Percentiles rank a stretch among this genome's conserved stretches.
Evolutionary conservation across 2,797 vertebrate species (phyloP).

Genomic region (Catharus ustulatus): DNA sequence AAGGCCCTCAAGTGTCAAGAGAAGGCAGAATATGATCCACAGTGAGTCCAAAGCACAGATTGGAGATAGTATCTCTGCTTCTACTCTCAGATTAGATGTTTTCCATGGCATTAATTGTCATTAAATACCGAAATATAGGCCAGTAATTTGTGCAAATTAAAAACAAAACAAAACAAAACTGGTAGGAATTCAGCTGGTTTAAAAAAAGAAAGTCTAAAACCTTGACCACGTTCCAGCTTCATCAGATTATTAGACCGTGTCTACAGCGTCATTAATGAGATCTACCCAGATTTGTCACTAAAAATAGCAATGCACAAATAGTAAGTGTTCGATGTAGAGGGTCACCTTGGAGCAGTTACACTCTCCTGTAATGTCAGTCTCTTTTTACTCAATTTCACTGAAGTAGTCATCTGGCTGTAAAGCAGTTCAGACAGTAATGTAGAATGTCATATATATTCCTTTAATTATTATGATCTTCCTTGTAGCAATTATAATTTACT

Average conservation of each 20-base stretch:
- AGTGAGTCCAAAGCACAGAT: not conserved
- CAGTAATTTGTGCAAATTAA: not conserved
- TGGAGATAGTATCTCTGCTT: not conserved
- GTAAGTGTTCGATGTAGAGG: not conserved
- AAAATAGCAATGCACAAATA: conserved; percentile 51
- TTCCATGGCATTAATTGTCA: not conserved
- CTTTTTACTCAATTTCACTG: conserved; percentile 48
- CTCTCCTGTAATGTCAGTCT: conserved; percentile 34
- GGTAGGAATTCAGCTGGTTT: not conserved
- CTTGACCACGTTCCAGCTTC: conserved; percentile 35
- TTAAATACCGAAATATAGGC: not conserved
- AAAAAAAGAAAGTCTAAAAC: not conserved
- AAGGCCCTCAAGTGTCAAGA: not conserved
- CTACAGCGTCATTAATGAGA: conserved; percentile 35
- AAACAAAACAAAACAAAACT: not conserved
- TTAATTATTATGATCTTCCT: conserved; percentile 70
- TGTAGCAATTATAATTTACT: conserved; percentile 74
- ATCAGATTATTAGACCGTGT: conserved; percentile 47
- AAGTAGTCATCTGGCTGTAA: conserved; percentile 56
- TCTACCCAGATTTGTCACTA: conserved; percentile 51
- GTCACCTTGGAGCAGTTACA: conserved; percentile 48
- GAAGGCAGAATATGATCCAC: not conserved
- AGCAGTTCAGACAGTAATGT: conserved; percentile 61
- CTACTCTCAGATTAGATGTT: not conserved
- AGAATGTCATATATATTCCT: conserved; percentile 65